Evolutionary conservation across 2,888 invertebrate species (phyloP), one percentile per base, ranked within the genome.

Genomic region (Mactromeris polynyma): DNA sequence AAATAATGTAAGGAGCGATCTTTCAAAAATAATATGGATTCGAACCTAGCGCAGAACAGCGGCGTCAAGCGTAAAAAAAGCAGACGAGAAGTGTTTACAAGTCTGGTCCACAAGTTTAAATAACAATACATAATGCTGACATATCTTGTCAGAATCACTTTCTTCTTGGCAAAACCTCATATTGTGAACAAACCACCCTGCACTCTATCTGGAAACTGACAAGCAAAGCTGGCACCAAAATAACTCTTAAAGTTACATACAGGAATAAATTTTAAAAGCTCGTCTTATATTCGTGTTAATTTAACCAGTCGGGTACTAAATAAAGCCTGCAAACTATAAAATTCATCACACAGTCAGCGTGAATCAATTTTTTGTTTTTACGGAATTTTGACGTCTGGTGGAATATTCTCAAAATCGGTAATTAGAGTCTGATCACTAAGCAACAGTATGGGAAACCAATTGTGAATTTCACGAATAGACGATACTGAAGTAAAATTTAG

Each of bases 341-440:
- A 64, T 64, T 64, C 58, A n/a, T n/a, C 21, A 26, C 58, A 26
- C 26, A 6, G 58, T 26, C 26, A n/a, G 58, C 26, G 26, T 64
- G 58, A 64, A 64, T 64, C 58, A 64, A 64, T 21, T 64, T 64
- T 26, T 26, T 26, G n/a, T 64, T 64, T 64, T 64, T 9, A 26
- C 58, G 11, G 58, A 64, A n/a, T 64, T 64, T 64, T 64, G 58
- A 64, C 58, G 26, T 64, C 58, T 64, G 58, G 26, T 64, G 58
- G 58, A 64, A 26, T 64, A n/a, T 64, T 64, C 58, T 26, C 58
- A 64, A n/a, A 64, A 26, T 26, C 26, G 9, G n/a, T 64, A 26
- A 64, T 64, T 64, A 26, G n/a, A 26, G 2, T 26, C 58, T 26
- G 58, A 26, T 64, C n/a, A 19, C 58, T 2, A 64, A 54, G 54